Conservation (phyloP, 2,113 vertebrate species). For the Okapia johnstoni region DNA sequence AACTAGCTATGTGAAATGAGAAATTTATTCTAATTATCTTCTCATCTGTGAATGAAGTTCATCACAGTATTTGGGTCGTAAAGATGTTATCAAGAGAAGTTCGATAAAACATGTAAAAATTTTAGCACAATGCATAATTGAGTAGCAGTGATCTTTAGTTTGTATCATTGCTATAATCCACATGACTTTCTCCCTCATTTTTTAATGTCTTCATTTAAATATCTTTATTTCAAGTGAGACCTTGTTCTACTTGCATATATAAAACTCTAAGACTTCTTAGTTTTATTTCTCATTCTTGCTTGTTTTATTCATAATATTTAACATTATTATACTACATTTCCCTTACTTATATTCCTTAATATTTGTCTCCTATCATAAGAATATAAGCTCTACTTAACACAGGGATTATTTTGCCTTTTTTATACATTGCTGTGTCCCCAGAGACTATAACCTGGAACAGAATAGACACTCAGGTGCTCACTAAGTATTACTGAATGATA, state of each 20-base stretch:
- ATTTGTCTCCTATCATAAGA: background rate
- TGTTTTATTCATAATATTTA: background rate
- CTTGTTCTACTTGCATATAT: background rate
- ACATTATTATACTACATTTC: background rate
- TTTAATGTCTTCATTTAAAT: background rate
- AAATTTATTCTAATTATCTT: background rate
- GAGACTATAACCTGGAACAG: background rate
- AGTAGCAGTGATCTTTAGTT: background rate
- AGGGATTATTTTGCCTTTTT: background rate
- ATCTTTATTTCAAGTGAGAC: background rate
- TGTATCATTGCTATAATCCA: background rate
- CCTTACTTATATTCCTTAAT: background rate
- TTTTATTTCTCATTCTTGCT: background rate
- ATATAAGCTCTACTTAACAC: background rate
- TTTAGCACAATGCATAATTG: background rate
- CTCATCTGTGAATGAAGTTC: background rate
- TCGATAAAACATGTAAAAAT: background rate
- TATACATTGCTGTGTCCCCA: background rate
- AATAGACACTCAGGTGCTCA: background rate
- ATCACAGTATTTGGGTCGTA: background rate
- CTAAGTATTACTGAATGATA: background rate
- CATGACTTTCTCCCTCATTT: background rate
- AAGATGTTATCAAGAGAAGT: constrained; percentile 9
- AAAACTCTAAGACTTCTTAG: background rate
- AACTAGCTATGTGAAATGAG: background rate